These are phyloP conservation scores for Caenorhabditis remanei DNA, from an alignment of 1,140 invertebrate genomes.

Conservation along the genomic window DNA sequence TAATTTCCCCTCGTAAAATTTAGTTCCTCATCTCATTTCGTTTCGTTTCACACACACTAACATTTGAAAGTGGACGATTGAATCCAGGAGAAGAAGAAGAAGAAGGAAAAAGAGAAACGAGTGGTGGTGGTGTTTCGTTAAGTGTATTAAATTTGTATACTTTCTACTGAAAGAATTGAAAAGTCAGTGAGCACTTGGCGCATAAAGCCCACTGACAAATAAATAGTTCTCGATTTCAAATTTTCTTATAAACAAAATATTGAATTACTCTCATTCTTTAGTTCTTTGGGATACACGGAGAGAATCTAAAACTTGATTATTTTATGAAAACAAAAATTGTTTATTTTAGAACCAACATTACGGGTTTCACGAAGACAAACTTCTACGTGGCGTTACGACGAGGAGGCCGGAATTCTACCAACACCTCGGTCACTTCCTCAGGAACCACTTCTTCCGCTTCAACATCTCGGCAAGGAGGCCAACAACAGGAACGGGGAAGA, in stretches of 20 bases:
- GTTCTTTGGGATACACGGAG: background rate
- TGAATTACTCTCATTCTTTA: conserved; percentile 20
- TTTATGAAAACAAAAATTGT: too few species aligned
- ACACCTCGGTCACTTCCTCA: background rate
- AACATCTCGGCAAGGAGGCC: background rate
- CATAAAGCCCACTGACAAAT: conserved; percentile 37
- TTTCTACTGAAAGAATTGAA: background rate
- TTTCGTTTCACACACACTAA: conserved; percentile 28
- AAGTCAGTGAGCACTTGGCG: background rate
- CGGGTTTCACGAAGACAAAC: conserved; percentile 32
- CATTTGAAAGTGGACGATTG: background rate
- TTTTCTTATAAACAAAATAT: conserved; percentile 48
- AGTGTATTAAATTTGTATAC: conserved; percentile 49
- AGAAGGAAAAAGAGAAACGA: background rate
- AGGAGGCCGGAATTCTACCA: background rate
- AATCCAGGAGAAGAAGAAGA: background rate
- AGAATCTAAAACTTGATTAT: too few species aligned
- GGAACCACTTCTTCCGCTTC: conserved; percentile 10
- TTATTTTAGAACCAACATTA: conserved; percentile 35
- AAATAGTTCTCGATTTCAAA: conserved; percentile 54
- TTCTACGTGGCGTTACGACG: conserved; percentile 12
- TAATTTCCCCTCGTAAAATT: conserved; percentile 47
- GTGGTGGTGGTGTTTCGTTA: background rate
- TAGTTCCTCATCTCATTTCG: conserved; percentile 43
- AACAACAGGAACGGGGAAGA: background rate